These are phyloP conservation scores for Centroberyx gerrardi DNA, from an alignment of 2,797 vertebrate genomes.

Conservation along the genomic window DNA sequence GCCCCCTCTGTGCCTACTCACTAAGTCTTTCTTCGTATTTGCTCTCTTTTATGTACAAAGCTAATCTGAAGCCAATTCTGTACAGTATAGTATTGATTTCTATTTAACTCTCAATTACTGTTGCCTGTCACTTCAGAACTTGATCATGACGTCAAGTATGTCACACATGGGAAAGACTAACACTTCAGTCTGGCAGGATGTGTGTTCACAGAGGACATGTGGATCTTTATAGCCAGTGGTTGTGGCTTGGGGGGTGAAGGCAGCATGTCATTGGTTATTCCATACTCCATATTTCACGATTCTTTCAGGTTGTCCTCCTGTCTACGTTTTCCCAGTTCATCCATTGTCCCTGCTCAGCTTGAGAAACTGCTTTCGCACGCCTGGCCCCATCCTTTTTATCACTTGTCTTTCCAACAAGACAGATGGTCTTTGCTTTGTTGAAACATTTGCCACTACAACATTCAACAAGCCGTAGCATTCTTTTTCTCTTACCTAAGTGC, in stretches of 20 bases:
- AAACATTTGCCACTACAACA: slow-evolving; percentile 21
- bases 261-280: slow-evolving; percentile 10
- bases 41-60: too few species aligned
- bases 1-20: too few species aligned
- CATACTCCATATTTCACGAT: slow-evolving; percentile 6
- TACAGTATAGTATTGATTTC: too few species aligned
- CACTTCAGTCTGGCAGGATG: too few species aligned
- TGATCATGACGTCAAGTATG: too few species aligned
- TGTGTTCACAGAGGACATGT: neutral
- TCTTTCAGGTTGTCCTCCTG: neutral
- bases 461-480: neutral
- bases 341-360: slow-evolving; percentile 12
- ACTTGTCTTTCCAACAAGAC: slow-evolving; percentile 21
- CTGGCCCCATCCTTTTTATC: neutral
- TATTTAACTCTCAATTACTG: too few species aligned
- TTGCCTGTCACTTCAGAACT: too few species aligned
- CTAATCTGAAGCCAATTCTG: too few species aligned
- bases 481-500: neutral
- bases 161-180: too few species aligned
- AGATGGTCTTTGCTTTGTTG: slow-evolving; percentile 27
- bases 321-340: neutral
- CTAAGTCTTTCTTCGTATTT: too few species aligned
- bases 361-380: slow-evolving; percentile 10
- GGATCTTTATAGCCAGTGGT: slow-evolving; percentile 13
- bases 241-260: neutral